These are phyloP conservation scores for Chlorodrepanis virens DNA, from an alignment of 2,113 vertebrate genomes.

Conservation along the genomic window DNA sequence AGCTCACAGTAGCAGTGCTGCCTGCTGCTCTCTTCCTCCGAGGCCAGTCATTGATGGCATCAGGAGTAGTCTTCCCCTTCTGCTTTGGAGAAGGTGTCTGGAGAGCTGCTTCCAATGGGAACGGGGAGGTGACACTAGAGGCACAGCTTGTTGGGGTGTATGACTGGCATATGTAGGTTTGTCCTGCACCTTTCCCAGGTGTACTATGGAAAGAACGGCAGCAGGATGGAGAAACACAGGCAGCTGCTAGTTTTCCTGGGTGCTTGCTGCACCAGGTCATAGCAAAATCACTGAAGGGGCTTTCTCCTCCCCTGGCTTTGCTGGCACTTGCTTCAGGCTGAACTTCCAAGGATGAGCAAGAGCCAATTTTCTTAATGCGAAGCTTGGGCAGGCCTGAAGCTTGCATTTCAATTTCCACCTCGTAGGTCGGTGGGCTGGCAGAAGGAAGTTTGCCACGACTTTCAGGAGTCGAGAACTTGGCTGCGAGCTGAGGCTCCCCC, in stretches of 20 bases:
- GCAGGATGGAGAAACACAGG: conserved; percentile 79
- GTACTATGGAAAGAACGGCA: conserved; percentile 75
- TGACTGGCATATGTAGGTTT: conserved; percentile 91
- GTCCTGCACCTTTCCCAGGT: conserved; percentile 80
- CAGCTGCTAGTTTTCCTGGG: conserved; percentile 65
- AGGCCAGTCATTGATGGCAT: conserved; percentile 90
- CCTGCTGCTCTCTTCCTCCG: conserved; percentile 82
- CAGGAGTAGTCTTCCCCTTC: conserved; percentile 81
- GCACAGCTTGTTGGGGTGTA: conserved; percentile 85
- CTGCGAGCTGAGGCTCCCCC: conserved; percentile 36
- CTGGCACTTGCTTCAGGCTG: neutral
- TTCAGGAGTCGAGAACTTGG: conserved; percentile 53
- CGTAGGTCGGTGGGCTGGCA: conserved; percentile 70
- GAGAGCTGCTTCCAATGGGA: conserved; percentile 62
- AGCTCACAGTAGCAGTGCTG: neutral
- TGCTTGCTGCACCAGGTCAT: conserved; percentile 69
- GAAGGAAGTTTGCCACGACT: neutral
- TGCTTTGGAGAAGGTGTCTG: conserved; percentile 88
- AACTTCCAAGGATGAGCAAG: conserved; percentile 50
- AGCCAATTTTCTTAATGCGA: conserved; percentile 80
- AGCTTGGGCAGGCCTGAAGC: conserved; percentile 89
- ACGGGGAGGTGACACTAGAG: conserved; percentile 72
- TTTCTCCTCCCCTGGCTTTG: conserved; percentile 69
- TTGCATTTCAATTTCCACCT: conserved; percentile 90
- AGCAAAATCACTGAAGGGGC: conserved; percentile 40